Conservation (phyloP, 2,113 vertebrate genomes). For the Gasterosteus nipponicus region DNA sequence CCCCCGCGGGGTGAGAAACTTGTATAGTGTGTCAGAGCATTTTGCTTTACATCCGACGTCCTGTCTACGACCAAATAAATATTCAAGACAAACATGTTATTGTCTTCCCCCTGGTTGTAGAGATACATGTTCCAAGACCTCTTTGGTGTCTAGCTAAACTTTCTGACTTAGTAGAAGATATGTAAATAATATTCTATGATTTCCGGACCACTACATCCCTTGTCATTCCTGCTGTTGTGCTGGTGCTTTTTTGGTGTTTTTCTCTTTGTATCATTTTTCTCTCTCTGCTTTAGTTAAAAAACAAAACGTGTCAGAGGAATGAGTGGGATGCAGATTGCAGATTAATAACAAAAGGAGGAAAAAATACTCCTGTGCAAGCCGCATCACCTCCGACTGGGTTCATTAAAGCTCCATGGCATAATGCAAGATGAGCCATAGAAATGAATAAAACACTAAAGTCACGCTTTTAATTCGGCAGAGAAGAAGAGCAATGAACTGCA, state of each 20-base stretch:
- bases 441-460: constrained; percentile 31
- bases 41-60: neutral
- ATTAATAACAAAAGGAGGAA: constrained; percentile 4
- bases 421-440: constrained; percentile 21
- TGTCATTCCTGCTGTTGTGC: constrained; percentile 33
- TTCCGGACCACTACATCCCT: constrained; percentile 32
- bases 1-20: neutral
- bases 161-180: constrained; percentile 5
- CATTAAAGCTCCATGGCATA: constrained; percentile 7
- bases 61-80: neutral
- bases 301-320: constrained; percentile 19
- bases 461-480: constrained; percentile 9
- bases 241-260: constrained; percentile 30
- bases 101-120: constrained; percentile 5
- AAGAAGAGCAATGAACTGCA: constrained; percentile 13
- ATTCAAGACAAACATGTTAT: neutral
- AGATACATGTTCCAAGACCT: constrained; percentile 2
- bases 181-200: constrained; percentile 38
- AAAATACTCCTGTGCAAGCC: constrained; percentile 13
- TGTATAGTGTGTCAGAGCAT: neutral
- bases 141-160: neutral
- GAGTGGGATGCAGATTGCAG: constrained; percentile 11
- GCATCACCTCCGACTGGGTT: constrained; percentile 23
- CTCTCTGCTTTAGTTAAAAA: constrained; percentile 4
- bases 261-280: neutral